Base-by-base conservation (phyloP, 2,888 invertebrate species). In the Hydropsyche betteni region DNA sequence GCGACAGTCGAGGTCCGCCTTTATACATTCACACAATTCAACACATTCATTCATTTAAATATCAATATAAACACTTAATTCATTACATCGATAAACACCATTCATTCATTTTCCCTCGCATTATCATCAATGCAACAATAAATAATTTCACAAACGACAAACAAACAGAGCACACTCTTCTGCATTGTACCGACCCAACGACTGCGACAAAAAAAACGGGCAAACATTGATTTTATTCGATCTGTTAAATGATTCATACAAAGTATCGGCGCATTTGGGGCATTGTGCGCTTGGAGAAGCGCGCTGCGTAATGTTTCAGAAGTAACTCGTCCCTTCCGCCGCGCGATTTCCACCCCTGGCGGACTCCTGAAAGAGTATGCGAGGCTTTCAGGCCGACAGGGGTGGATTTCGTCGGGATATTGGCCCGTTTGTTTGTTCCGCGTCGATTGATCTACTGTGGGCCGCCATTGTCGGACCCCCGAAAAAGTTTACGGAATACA, bases 161-260 rank as follows among this genome's bases (percentile, higher is more conserved):
- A 44, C 44, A 44, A 44, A 44, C 44, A 8, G 4, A 1, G 44
- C 44, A 44, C 10, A 44, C 44, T 6, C 4, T 44, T 4, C 44
- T 10, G 44, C 6, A 44, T 69, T 50, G 10, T 10, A 34, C 36
- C 24, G 10, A 12, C 16, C n/a, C 5, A 55, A 55, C 16, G 12
- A 24, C 24, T 24, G 24, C 24, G 24, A 24, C 24, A 55, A 55
- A 55, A 55, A 44, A 72, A 53, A 69, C 12, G 64, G 64, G 14
- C 69, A 55, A 69, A 78, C 76, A 68, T 74, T 78, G 72, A 78
- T 78, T 74, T 75, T 70, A 74, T 78, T 78, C 69, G 78, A 78
- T 75, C 55, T 76, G 78, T 78, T 78, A 76, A 78, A 78, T 78
- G 78, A 75, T 73, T 78, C 78, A 76, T 75, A 69, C 78, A 61